Conservation (phyloP, 2,888 invertebrate species). For the Diaperis boleti region DNA sequence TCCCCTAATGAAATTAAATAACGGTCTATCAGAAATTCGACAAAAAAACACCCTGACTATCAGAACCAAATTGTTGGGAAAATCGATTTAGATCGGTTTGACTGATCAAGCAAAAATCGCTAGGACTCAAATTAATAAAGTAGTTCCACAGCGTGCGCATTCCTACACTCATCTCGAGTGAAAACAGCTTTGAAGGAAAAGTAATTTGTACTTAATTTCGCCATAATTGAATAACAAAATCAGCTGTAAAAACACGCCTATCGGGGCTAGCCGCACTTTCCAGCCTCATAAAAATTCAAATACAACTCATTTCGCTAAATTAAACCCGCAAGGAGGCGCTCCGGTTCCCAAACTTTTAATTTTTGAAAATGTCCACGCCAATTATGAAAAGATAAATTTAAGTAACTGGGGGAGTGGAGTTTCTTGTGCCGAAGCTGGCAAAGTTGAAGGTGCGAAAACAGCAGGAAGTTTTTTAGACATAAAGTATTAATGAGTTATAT, state of each 20-base stretch:
- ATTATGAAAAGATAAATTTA: too few relatives aligned
- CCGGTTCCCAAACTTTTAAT: too few relatives aligned
- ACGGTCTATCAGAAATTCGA: slow-evolving; percentile 42
- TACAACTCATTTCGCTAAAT: slow-evolving; percentile 3
- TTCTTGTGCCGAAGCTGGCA: too few relatives aligned
- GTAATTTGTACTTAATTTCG: slow-evolving; percentile 39
- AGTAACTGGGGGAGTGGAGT: too few relatives aligned
- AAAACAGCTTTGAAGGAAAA: slow-evolving; percentile 38
- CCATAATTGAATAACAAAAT: slow-evolving; percentile 34
- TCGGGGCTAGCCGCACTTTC: slow-evolving; percentile 9
- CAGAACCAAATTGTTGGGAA: slow-evolving; percentile 38
- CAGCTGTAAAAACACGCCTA: slow-evolving; percentile 18
- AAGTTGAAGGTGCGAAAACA: background rate
- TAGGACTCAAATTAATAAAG: slow-evolving; percentile 37
- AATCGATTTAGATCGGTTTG: slow-evolving; percentile 41
- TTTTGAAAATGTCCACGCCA: too few relatives aligned
- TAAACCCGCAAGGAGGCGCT: background rate
- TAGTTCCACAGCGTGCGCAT: slow-evolving; percentile 32
- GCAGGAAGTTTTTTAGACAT: too few relatives aligned
- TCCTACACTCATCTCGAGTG: slow-evolving; percentile 33
- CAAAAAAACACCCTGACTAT: slow-evolving; percentile 40
- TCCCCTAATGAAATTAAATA: slow-evolving; percentile 51
- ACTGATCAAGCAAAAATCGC: slow-evolving; percentile 41
- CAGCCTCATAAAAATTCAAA: slow-evolving; percentile 8
- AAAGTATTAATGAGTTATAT: too few relatives aligned